Evolutionary conservation across 2,888 invertebrate genomes (phyloP), one percentile per base, ranked within the genome.

Genomic region (Eremobia ochroleuca): DNA sequence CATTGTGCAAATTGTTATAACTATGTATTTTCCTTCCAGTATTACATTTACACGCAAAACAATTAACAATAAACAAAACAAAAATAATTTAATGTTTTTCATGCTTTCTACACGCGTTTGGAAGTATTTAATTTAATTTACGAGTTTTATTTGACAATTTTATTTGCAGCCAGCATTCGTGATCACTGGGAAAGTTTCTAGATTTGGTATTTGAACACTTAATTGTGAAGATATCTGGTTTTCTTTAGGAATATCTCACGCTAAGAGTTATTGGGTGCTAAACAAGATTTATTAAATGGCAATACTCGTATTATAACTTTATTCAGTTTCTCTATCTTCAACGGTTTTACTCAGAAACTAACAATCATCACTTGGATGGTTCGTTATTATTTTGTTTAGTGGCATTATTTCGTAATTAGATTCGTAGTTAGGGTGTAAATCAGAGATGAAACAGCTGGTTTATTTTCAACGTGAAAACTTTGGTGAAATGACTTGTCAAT

Each of bases 171-270:
- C 77, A 62, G 52, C 46, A 69, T n/a, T 55, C 82, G 77, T 75
- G 78, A 69, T 70, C 76, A n/a, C 52, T 52, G 37, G 62, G 83
- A 83, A 79, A 83, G 72, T 79, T 73, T 31, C 67, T 70, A 70
- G 58, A 69, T 75, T 75, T 72, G 34, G 46, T 75, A 59, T 82
- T 69, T 83, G 72, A 79, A 70, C 68, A 66, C 62, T 82, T 73
- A 73, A 73, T 77, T 70, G 61, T 73, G 49, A 40, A 59, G 15
- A 67, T 69, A 73, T 81, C 59, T 66, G 43, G 55, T 77, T 77
- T 81, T 71, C 81, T 66, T 82, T 73, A 59, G 64, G 64, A 21
- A 76, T 81, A 81, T 62, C 34, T 71, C 64, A 81, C 62, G 76
- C 58, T 64, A 58, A 55, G 69, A 75, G 37, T 69, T 81, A 66